Percentiles rank a stretch among this genome's conserved stretches.
Conservation (phyloP, 2,797 vertebrate genomes). For the Echiichthys vipera region DNA sequence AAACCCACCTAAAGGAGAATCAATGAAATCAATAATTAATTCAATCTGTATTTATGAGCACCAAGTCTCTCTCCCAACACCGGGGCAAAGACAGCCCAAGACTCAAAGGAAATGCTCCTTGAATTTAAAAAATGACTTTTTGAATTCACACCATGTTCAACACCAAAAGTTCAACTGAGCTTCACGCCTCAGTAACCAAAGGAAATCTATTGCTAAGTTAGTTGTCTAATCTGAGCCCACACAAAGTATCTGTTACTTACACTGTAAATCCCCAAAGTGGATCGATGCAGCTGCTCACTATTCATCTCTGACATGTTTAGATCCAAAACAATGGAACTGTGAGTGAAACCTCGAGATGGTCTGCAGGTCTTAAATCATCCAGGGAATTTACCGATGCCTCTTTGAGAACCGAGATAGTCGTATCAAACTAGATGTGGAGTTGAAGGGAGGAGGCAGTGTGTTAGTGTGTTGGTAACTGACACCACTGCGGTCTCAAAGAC, state of each 20-base stretch:
- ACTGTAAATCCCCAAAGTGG: slow-evolving; percentile 83
- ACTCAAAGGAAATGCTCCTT: slow-evolving; percentile 9
- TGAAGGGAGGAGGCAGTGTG: slow-evolving; percentile 23
- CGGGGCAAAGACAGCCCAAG: background rate
- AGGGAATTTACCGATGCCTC: background rate
- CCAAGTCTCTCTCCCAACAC: background rate
- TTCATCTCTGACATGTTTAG: slow-evolving; percentile 77
- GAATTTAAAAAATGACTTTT: slow-evolving; percentile 9
- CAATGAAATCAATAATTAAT: slow-evolving; percentile 29
- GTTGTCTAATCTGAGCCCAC: slow-evolving; percentile 6
- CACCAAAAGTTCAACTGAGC: background rate
- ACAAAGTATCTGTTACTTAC: slow-evolving; percentile 68
- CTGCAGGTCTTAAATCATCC: slow-evolving; percentile 38
- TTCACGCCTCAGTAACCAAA: background rate
- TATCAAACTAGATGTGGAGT: slow-evolving; percentile 23
- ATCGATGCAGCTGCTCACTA: slow-evolving; percentile 81
- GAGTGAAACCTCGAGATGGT: slow-evolving; percentile 15
- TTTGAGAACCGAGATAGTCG: slow-evolving; percentile 6
- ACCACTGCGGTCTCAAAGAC: slow-evolving; percentile 58
- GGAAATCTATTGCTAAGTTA: background rate
- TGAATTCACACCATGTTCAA: slow-evolving; percentile 19
- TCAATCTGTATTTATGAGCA: slow-evolving; percentile 44
- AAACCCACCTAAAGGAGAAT: slow-evolving; percentile 30
- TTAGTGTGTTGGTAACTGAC: slow-evolving; percentile 63
- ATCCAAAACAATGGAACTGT: slow-evolving; percentile 36